Evolutionary conservation across 2,113 vertebrate genomes (phyloP).

Genomic region (Periophthalmodon schlosseri): DNA sequence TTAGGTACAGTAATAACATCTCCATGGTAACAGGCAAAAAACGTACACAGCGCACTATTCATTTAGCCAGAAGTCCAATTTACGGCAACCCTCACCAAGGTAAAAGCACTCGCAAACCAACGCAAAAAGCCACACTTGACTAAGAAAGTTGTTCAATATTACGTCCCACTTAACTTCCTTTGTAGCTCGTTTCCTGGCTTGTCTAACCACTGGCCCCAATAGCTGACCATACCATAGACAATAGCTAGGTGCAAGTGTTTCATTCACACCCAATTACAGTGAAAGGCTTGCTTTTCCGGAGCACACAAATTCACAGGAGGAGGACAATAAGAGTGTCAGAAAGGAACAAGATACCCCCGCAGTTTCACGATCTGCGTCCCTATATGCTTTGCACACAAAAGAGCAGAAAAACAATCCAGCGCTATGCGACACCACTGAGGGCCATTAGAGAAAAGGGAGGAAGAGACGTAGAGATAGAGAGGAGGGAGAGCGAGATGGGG

Average conservation of each 20-base stretch:
- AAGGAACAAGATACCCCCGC: constrained; percentile 63
- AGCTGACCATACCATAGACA: constrained; percentile 51
- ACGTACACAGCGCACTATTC: background rate
- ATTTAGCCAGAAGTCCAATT: background rate
- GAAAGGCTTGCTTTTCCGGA: constrained; percentile 57
- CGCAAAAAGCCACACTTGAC: background rate
- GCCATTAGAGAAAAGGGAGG: constrained; percentile 45
- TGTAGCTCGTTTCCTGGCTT: constrained; percentile 35
- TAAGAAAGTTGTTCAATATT: background rate
- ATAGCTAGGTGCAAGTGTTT: constrained; percentile 59
- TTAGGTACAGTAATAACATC: background rate
- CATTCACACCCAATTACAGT: constrained; percentile 68
- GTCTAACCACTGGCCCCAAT: constrained; percentile 57
- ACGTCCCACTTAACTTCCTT: background rate
- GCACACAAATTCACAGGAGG: constrained; percentile 52
- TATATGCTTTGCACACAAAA: constrained; percentile 53
- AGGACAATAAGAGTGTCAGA: constrained; percentile 59
- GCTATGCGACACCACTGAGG: constrained; percentile 49
- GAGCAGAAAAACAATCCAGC: constrained; percentile 57
- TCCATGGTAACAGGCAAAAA: background rate
- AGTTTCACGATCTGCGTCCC: constrained; percentile 43
- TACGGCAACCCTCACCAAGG: background rate
- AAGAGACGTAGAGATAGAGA: constrained; percentile 35
- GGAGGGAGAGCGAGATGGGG: too few species aligned
- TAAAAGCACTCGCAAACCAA: background rate